Evolutionary conservation across 2,888 invertebrate species (phyloP).

Genomic region (Margaritifera margaritifera): DNA sequence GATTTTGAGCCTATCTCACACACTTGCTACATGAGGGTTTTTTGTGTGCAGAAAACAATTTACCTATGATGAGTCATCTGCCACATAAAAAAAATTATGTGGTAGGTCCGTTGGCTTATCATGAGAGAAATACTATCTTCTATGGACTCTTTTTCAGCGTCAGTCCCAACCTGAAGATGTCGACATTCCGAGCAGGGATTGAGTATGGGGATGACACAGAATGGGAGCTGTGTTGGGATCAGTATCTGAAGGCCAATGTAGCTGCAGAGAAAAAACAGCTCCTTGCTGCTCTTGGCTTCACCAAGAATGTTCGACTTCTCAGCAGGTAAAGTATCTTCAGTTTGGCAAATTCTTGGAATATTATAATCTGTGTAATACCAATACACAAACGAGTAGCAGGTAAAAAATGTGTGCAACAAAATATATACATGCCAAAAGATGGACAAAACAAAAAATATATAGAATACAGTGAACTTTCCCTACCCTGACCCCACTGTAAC

Average conservation of each 20-base stretch:
- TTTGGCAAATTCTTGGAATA: slow-evolving; percentile 6
- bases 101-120: background rate
- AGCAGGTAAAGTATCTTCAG: slow-evolving; percentile 56
- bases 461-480: too few species aligned
- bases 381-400: too few species aligned
- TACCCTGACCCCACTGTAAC: too few species aligned
- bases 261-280: slow-evolving; percentile 68
- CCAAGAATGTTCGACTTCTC: slow-evolving; percentile 62
- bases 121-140: background rate
- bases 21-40: too few species aligned
- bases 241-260: slow-evolving; percentile 56
- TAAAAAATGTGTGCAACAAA: too few species aligned
- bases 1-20: too few species aligned
- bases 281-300: slow-evolving; percentile 60
- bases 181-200: slow-evolving; percentile 78
- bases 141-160: slow-evolving; percentile 73
- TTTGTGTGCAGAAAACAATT: too few species aligned
- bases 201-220: slow-evolving; percentile 65
- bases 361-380: background rate
- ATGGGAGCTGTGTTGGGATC: slow-evolving; percentile 69
- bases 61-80: too few species aligned
- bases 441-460: too few species aligned
- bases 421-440: too few species aligned
- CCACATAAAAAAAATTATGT: too few species aligned
- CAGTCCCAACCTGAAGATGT: slow-evolving; percentile 84